Evolutionary conservation across 2,888 invertebrate genomes (phyloP), one percentile per base, ranked within the genome.

Genomic region (Notodonta dromedarius): DNA sequence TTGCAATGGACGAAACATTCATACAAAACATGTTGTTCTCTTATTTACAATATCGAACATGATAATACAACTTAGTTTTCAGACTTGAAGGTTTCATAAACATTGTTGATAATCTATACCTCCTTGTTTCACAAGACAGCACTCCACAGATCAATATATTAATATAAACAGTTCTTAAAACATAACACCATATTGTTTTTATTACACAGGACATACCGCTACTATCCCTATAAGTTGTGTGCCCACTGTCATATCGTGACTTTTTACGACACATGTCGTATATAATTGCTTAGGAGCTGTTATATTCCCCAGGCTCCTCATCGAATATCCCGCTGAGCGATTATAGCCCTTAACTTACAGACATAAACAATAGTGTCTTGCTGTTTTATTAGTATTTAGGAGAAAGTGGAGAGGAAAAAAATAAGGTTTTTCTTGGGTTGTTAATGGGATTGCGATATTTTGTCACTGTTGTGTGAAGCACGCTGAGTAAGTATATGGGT

Each of bases 191-290:
- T n/a, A 46, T 46, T 46, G 4, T 13, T 13, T 46, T 46, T 46
- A 46, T 46, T 46, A 7, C 12, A 9, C 44, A 44, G 0, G n/a
- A n/a, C n/a, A n/a, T 11, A 13, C n/a, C 46, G 46, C n/a, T 46
- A n/a, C 4, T n/a, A 50, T 50, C 11, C 50, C 50, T 44, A 13
- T 48, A 82, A 85, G 80, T 83, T 82, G 81, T 76, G 77, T 76
- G 73, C 74, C 76, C 76, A 73, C 73, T 77, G 80, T 77, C 79
- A 76, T 80, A 77, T 77, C 69, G 77, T 82, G 79, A 79, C 82
- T 85, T 85, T 85, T 89, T 89, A 89, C 83, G 89, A 88, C 88
- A 85, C 80, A 85, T 88, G 89, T 89, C 89, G 87, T 82, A 80
- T 80, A 85, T 90, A 90, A 90, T 91, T 89, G 89, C 85, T 78